phyloP scores from a whole-genome alignment of 2,888 invertebrate genomes.

The Volucella inanis region DNA sequence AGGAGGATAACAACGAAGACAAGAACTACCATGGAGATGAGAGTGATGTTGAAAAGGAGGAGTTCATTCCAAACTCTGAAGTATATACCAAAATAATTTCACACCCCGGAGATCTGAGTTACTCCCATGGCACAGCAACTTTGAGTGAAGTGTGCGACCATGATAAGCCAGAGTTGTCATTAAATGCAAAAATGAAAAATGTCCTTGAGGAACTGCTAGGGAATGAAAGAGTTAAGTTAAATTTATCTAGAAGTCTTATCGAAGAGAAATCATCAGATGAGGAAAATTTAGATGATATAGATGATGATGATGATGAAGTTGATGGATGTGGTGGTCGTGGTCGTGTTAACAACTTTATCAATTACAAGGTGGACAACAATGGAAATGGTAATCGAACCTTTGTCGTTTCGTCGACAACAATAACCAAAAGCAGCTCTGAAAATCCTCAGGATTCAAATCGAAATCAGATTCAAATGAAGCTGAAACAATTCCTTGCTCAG shows the following conservation, averaged over 20 bases:
- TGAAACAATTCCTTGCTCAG: conserved; percentile 68
- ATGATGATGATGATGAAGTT: conserved; percentile 69
- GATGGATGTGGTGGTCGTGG: conserved; percentile 47
- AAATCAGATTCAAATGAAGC: conserved; percentile 71
- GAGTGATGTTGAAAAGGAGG: conserved; percentile 73
- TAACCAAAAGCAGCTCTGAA: conserved; percentile 1
- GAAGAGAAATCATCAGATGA: conserved; percentile 69
- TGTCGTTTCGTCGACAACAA: conserved; percentile 68
- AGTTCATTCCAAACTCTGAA: conserved; percentile 64
- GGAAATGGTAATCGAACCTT: conserved; percentile 80
- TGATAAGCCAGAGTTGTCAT: conserved; percentile 78
- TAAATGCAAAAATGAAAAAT: conserved; percentile 84
- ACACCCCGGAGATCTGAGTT: conserved; percentile 54
- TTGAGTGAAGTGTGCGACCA: conserved; percentile 48
- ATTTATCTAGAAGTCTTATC: conserved; percentile 82
- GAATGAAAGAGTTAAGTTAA: conserved; percentile 83
- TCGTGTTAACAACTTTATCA: conserved; percentile 45
- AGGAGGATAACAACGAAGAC: conserved; percentile 53
- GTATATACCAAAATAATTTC: conserved; percentile 55
- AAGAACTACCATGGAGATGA: conserved; percentile 54
- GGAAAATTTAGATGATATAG: conserved; percentile 75
- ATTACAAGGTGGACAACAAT: conserved; percentile 75
- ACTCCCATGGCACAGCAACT: conserved; percentile 43
- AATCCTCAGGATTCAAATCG: conserved; percentile 57
- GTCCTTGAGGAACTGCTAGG: conserved; percentile 82